Base-by-base conservation (phyloP, 1,140 invertebrate species). In the Oryctes rhinoceros region DNA sequence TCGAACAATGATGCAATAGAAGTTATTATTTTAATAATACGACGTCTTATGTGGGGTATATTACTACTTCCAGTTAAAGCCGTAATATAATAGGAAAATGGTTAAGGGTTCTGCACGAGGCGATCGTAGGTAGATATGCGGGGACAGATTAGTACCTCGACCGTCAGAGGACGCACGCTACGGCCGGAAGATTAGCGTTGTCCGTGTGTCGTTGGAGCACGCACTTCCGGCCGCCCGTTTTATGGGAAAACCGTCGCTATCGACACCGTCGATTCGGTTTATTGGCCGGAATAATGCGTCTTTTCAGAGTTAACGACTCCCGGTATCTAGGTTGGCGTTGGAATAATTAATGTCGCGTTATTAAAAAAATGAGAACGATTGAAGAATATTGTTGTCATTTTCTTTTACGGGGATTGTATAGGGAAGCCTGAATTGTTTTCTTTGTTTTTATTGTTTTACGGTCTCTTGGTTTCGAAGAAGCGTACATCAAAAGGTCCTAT, bases 121-220 rank as follows among this genome's bases (percentile, higher is more conserved):
- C 18, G 13, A 59, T n/a, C 13, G 67, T 6, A 53, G 30, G 15
- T n/a, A 82, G 83, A 84, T 84, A 84, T 84, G 82, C 82, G 80
- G 39, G 39, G 80, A 67, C 78, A 84, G 83, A 84, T 84, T 79
- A 79, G 47, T 10, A 10, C 44, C 39, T 24, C 67, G 65, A 81
- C 67, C 80, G 81, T 78, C 80, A 81, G 81, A 83, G 78, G 80
- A 78, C 59, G 79, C 82, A 83, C 83, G 82, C 83, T 78, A 84
- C 62, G 44, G 59, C 82, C 83, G 83, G 83, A 84, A 83, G 83
- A 84, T 84, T 84, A 84, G 83, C 80, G 80, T 71, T 82, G 83
- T 84, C 83, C 83, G 82, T 83, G 82, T 83, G 82, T 83, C 83
- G 82, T 80, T 74, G 71, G 74, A 79, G 39, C 83, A 84, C 83